phyloP scores from a whole-genome alignment of 2,113 vertebrate species.

The Hippocampus abdominalis region DNA sequence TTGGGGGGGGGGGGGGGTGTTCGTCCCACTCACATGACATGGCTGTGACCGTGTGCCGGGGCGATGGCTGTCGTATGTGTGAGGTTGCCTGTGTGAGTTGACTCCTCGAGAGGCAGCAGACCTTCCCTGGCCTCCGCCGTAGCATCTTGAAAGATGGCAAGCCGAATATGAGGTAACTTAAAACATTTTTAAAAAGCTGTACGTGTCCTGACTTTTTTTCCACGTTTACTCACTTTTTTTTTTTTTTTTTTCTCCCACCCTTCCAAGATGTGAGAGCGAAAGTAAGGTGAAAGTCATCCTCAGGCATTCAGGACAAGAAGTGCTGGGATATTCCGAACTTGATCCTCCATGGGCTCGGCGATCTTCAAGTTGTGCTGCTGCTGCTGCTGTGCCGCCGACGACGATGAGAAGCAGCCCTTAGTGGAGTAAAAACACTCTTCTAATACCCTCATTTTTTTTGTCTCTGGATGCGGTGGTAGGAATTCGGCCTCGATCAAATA shows the following conservation, averaged over 20 bases:
- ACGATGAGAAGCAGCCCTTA: conserved; percentile 74
- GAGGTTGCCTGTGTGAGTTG: conserved; percentile 2
- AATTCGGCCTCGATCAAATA: neutral
- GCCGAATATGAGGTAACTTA: conserved; percentile 32
- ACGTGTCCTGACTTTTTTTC: neutral
- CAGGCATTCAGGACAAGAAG: conserved; percentile 2
- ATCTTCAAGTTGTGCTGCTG: conserved; percentile 59
- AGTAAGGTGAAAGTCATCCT: neutral
- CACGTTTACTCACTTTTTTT: neutral
- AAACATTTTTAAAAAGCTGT: neutral
- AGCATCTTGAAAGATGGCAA: conserved; percentile 28
- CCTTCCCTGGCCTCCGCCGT: conserved; percentile 7
- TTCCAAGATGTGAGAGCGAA: neutral
- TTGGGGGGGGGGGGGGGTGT: neutral
- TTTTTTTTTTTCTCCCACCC: neutral
- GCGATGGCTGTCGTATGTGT: conserved; percentile 35
- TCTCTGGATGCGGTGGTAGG: neutral
- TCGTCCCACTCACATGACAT: conserved; percentile 67
- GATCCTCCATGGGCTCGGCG: conserved; percentile 62
- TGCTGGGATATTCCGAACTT: conserved; percentile 25
- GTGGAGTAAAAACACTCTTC: conserved; percentile 58
- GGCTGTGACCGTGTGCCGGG: conserved; percentile 64
- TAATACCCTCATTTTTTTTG: neutral
- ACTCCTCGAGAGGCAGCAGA: neutral
- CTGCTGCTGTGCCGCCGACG: conserved; percentile 71